Evolutionary conservation across 2,113 vertebrate species (phyloP), one percentile per base, ranked within the genome.

Genomic region (Megalops atlanticus): DNA sequence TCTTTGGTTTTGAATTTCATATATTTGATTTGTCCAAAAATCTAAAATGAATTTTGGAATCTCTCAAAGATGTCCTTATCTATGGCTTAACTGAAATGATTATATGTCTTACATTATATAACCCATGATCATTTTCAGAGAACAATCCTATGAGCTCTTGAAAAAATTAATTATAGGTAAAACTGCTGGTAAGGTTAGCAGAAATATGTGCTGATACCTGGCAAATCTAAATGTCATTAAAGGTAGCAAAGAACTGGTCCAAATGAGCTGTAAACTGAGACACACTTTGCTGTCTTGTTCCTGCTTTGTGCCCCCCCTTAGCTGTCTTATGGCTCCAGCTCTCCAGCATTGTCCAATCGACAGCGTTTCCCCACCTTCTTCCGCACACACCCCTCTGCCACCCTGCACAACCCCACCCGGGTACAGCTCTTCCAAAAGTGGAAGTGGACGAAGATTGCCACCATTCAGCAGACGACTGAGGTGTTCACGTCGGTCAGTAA

Each of bases 401-500:
- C 97, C 0, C 94, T 98, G 47, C 97, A 98, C 92, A 98, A 98
- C 87, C 97, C 97, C 75, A 98, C 97, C 70, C 92, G 97, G 0
- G 97, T 98, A 87, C 95, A 95, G 89, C 97, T 98, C 76, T 98
- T 98, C 89, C 94, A 96, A 89, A 97, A 97, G 90, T 98, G 97
- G 97, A 95, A 96, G 71, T 98, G 97, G 97, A 97, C 96, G 70
- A 97, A 96, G 92, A 98, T 98, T 0, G 97, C 97, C 87, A 98
- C 97, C 92, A 98, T 98, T 90, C 97, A 98, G 90, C 97, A 98
- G 92, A 98, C 97, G 84, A 97, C 97, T 0, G 97, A 98, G 90
- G 97, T 98, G 89, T 98, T 98, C 92, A 98, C 97, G 21, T 98
- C 97, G 39, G 97, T 98, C 86, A 91, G 96, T 91, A 35, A 73